Conservation (phyloP, 2,797 vertebrate genomes). For the Paguma larvata region DNA sequence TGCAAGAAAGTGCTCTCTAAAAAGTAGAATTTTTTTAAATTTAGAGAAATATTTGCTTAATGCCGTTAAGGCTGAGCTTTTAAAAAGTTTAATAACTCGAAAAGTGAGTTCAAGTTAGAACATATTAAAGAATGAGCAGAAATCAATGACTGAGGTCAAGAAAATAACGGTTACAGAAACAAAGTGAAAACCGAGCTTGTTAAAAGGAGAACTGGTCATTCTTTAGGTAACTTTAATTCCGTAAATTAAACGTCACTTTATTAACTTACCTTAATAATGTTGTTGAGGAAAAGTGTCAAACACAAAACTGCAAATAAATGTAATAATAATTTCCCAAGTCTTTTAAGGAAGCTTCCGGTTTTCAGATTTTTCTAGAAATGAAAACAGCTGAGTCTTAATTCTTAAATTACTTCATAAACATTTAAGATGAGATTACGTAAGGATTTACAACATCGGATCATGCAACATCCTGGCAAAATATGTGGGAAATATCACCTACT, state of each 20-base stretch:
- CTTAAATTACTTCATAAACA: conserved; percentile 44
- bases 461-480: background rate
- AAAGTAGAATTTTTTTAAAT: background rate
- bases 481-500: background rate
- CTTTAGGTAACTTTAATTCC: background rate
- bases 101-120: conserved; percentile 7
- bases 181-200: conserved; percentile 21
- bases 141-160: conserved; percentile 7
- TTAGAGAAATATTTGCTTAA: conserved; percentile 5
- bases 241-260: conserved; percentile 54
- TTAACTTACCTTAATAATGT: conserved; percentile 92
- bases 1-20: background rate
- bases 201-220: background rate
- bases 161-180: background rate
- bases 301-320: conserved; percentile 92
- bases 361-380: conserved; percentile 93
- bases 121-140: background rate
- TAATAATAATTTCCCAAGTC: conserved; percentile 92
- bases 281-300: conserved; percentile 94
- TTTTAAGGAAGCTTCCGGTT: conserved; percentile 90
- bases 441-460: conserved; percentile 1
- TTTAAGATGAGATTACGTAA: conserved; percentile 9
- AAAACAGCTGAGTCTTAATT: conserved; percentile 79
- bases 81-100: background rate
- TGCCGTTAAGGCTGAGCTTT: conserved; percentile 21